Percentiles rank a stretch among this genome's conserved stretches.
These are phyloP conservation scores for Ammodytes marinus DNA, from an alignment of 2,113 vertebrate genomes.

Conservation along the genomic window DNA sequence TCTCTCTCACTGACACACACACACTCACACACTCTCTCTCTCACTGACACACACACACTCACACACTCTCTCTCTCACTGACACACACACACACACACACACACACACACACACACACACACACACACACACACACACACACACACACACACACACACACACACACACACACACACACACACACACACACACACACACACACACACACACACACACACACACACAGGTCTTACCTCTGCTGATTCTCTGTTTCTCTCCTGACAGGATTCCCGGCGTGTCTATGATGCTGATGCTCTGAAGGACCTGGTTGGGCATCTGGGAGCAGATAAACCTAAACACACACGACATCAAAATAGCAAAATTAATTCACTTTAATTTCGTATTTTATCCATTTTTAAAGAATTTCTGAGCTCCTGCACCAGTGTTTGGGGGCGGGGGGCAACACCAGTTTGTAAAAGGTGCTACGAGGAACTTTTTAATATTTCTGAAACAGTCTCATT, in stretches of 20 bases:
- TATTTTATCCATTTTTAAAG: neutral
- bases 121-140: neutral
- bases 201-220: conserved; percentile 21
- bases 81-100: no score
- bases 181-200: conserved; percentile 20
- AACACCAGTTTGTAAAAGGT: no score
- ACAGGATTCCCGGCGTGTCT: conserved; percentile 96
- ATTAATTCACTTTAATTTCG: neutral
- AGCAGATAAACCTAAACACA: conserved; percentile 93
- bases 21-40: no score
- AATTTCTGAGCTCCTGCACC: no score
- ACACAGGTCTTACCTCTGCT: conserved; percentile 89
- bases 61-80: no score
- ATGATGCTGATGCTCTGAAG: conserved; percentile 98
- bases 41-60: no score
- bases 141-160: no score
- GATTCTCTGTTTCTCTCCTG: conserved; percentile 97
- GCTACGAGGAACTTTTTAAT: no score
- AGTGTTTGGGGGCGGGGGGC: no score
- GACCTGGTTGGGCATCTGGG: conserved; percentile 96
- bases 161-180: neutral
- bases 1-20: no score
- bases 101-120: neutral
- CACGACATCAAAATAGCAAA: conserved; percentile 23
- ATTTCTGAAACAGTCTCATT: no score